Base-by-base conservation (phyloP, 1,140 invertebrate genomes). In the Lethrus apterus region DNA sequence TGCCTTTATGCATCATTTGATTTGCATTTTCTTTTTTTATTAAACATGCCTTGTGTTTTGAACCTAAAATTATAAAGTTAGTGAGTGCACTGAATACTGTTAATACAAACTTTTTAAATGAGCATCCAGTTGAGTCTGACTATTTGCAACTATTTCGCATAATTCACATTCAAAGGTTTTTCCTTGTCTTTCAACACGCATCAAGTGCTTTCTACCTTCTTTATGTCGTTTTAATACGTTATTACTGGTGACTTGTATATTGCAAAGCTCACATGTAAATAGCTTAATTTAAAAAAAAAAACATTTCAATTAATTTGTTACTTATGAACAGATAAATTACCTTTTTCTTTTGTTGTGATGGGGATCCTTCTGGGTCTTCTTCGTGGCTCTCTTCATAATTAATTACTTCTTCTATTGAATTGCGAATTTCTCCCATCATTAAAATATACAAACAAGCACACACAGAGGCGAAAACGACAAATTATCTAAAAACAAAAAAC, bases 161-260 rank as follows among this genome's bases (percentile, higher is more conserved):
- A 66, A 31, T 18, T 63, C 58, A 50, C 64, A 66, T 49, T 55
- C 47, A 36, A 64, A 66, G 2, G 49, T 55, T 55, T 64, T 66
- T 13, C 64, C 64, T 49, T 58, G 40, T 36, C 61, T 52, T 55
- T 63, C 59, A 7, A 47, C 55, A 33, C 60, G 56, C 49, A 59
- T 55, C 26, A 53, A 56, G 48, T 66, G 64, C 35, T 54, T 60
- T 36, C 57, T 53, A 11, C 64, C 64, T 46, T 64, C 62, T 41
- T 59, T 46, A 46, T 66, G 64, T 23, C 58, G 46, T 46, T 57
- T 54, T n/a, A 64, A 54, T 31, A 64, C 62, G 47, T 61, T 62
- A 3, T 44, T 15, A 44, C 62, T 66, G 8, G 60, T 64, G 18
- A 62, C 61, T 53, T 56, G 56, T 11, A 66, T 56, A 42, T 60